Evolutionary conservation across 1,140 invertebrate species (phyloP), one percentile per base, ranked within the genome.

Genomic region (Drosophila subpulchrella): DNA sequence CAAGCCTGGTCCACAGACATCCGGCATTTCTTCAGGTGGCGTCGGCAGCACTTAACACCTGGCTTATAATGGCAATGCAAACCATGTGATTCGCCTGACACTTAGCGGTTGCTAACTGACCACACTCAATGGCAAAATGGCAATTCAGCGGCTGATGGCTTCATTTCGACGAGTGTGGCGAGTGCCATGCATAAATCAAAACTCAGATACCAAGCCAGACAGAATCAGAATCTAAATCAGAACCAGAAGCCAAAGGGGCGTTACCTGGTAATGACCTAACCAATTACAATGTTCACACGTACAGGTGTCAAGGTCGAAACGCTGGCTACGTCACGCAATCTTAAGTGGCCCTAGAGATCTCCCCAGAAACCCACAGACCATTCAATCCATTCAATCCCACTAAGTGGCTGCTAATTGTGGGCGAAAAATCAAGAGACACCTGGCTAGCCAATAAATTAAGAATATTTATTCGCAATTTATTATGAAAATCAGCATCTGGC

Each of bases 401-500:
- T 38, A 56, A 71, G 30, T 41, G 32, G 12, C 67, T 57, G 65
- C n/a, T 71, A 71, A 72, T 72, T 71, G 65, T 13, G 36, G 65
- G 53, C 65, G 54, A 38, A 53, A 50, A 15, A 15, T 27, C 15
- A 5, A 20, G 61, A 67, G 60, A 72, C 67, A 57, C 27, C 66
- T 56, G 63, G 38, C 67, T 48, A 7, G 53, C 15, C 30, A 72
- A 58, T 72, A 50, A 71, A 58, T 72, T 71, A 71, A 27, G n/a
- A 41, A 58, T 71, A 50, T 71, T 72, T 50, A 72, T 72, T 36
- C 24, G 17, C 53, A 27, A 71, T 71, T 72, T 71, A 72, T 72
- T 72, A 30, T 58, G 41, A 53, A 53, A 24, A 57, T 36, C 50
- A 57, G 53, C 44, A 58, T 15, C 27, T 51, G 30, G 30, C 48